Percentiles rank a stretch among this genome's conserved stretches.
These are phyloP conservation scores for Chiloscyllium punctatum DNA, from an alignment of 2,797 vertebrate species.

Conservation along the genomic window DNA sequence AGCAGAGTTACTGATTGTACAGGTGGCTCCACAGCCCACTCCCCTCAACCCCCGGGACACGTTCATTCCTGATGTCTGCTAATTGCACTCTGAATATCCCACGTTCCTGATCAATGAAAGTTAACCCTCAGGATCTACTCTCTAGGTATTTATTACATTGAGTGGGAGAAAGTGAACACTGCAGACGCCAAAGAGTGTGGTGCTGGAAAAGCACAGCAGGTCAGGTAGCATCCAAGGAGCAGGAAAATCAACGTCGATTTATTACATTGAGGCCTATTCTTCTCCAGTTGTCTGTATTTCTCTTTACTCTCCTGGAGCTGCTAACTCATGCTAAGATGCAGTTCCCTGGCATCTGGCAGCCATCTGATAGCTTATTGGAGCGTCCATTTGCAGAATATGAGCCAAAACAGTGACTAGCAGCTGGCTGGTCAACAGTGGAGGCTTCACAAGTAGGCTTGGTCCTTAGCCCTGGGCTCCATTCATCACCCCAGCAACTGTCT, in stretches of 20 bases:
- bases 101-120: not conserved
- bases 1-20: not conserved
- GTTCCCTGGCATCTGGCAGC: not conserved
- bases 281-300: not conserved
- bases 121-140: not conserved
- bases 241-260: not conserved
- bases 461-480: too few relatives aligned
- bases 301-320: not conserved
- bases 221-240: too few relatives aligned
- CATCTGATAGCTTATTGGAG: too few relatives aligned
- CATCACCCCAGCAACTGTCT: not conserved
- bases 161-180: not conserved
- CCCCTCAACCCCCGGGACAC: not conserved
- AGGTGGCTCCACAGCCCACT: not conserved
- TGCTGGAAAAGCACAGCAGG: too few relatives aligned
- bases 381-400: too few relatives aligned
- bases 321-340: not conserved
- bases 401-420: too few relatives aligned
- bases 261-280: not conserved
- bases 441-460: not conserved
- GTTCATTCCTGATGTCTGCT: not conserved
- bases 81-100: not conserved
- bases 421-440: not conserved
- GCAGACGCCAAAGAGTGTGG: too few relatives aligned
- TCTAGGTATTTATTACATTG: not conserved